Conservation (phyloP, 2,113 vertebrate genomes). For the human (Homo sapiens) region GRCh38 chr13:77570501-77571000, state of each 20-base stretch:
- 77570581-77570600: neutral
- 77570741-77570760: neutral
- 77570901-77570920: no score
- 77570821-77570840: neutral
- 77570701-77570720: neutral
- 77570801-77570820: neutral
- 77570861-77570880: no score
- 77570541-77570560: neutral
- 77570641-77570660: neutral
- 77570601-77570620: neutral
- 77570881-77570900: no score
- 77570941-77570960: no score
- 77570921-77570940: no score
- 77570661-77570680: neutral
- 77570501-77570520: accelerated
- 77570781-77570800: neutral
- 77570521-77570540: neutral
- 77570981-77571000: no score
- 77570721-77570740: neutral
- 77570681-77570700: neutral
- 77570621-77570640: neutral
- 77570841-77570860: no score
- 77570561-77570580: neutral
- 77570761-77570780: neutral
- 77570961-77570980: no score